Conservation (phyloP, 2,797 vertebrate species). For the Triplophysa bombifrons region DNA sequence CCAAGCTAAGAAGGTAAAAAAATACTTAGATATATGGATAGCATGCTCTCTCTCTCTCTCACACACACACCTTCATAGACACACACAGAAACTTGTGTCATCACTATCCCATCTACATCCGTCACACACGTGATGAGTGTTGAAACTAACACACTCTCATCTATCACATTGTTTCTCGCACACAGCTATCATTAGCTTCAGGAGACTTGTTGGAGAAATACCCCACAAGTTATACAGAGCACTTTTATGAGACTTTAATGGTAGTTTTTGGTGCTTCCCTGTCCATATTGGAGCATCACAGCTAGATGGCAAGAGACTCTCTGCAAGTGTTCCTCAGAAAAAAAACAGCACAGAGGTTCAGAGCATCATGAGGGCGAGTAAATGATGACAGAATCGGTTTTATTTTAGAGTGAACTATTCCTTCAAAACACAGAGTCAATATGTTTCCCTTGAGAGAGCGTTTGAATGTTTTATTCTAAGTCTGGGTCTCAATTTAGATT, state of each 20-base stretch:
- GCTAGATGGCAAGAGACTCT: not conserved
- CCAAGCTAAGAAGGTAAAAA: too few species aligned
- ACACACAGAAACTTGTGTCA: too few species aligned
- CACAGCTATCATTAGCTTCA: not conserved
- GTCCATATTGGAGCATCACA: not conserved
- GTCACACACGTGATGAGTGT: too few species aligned
- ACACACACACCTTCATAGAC: too few species aligned
- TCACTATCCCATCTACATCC: too few species aligned
- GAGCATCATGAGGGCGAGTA: not conserved
- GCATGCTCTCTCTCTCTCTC: too few species aligned
- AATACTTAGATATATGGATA: too few species aligned
- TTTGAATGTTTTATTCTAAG: not conserved
- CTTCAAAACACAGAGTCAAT: not conserved
- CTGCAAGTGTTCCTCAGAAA: not conserved
- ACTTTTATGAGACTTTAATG: not conserved
- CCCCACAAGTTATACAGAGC: not conserved
- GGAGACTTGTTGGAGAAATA: not conserved
- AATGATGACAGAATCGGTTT: not conserved
- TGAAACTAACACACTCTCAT: not conserved
- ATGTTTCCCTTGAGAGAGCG: not conserved
- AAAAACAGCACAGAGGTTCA: not conserved
- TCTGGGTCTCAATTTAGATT: constrained; percentile 1
- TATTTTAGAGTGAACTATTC: not conserved
- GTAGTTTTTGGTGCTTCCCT: not conserved
- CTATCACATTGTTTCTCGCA: not conserved